phyloP scores from a whole-genome alignment of 2,113 vertebrate genomes.

The Polypterus bichir region DNA sequence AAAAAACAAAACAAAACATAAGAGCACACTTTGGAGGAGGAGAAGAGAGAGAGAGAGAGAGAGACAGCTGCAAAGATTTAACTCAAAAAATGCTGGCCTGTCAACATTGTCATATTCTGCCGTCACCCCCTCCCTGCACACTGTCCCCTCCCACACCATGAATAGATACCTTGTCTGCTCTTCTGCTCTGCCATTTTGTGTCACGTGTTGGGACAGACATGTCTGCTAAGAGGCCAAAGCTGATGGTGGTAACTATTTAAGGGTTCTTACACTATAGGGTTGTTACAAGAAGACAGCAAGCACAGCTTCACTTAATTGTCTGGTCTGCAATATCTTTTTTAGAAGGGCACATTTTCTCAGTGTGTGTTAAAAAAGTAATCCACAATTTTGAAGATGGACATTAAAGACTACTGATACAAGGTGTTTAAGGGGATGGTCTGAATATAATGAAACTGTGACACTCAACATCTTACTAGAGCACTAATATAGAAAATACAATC shows the following conservation, averaged over 20 bases:
- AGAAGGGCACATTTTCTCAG: too few species aligned
- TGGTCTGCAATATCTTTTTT: too few species aligned
- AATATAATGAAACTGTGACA: too few species aligned
- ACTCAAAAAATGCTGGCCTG: conserved; percentile 45
- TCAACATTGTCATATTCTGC: conserved; percentile 27
- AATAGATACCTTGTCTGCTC: conserved; percentile 46
- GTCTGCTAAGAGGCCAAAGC: conserved; percentile 36
- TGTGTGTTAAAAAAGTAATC: too few species aligned
- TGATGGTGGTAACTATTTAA: conserved; percentile 69
- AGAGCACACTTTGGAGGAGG: not conserved
- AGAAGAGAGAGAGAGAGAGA: conserved; percentile 2
- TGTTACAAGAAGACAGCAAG: conserved; percentile 43
- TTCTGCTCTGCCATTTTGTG: conserved; percentile 51
- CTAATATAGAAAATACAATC: too few species aligned
- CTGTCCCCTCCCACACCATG: conserved; percentile 49
- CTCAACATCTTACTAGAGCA: too few species aligned
- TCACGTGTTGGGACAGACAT: conserved; percentile 45
- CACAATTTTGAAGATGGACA: too few species aligned
- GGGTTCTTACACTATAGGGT: conserved; percentile 56
- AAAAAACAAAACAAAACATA: conserved; percentile 12
- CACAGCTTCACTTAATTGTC: conserved; percentile 14
- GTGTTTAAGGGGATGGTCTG: too few species aligned
- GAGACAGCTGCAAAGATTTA: conserved; percentile 58
- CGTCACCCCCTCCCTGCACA: conserved; percentile 27
- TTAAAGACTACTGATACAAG: too few species aligned